phyloP scores from a whole-genome alignment of 2,797 vertebrate genomes.

The Rhinophrynus dorsalis region DNA sequence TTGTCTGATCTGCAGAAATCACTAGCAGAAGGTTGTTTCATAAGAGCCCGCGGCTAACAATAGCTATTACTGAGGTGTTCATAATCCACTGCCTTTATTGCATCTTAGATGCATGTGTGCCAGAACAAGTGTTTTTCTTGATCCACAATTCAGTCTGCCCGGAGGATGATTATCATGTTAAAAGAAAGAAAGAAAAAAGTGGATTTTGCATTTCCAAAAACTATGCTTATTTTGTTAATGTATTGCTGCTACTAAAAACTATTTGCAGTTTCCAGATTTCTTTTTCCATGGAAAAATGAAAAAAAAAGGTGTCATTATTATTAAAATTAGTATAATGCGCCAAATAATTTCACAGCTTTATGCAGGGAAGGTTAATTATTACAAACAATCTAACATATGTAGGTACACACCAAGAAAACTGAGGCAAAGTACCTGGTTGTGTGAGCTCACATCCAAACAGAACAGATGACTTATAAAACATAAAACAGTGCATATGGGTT shows the following conservation, averaged over 20 bases:
- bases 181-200: not conserved
- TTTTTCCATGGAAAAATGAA: too few species aligned
- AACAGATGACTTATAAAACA: too few species aligned
- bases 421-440: too few species aligned
- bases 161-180: conserved; percentile 37
- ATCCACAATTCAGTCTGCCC: conserved; percentile 17
- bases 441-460: too few species aligned
- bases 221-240: not conserved
- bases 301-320: too few species aligned
- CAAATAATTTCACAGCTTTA: too few species aligned
- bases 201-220: not conserved
- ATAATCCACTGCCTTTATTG: conserved; percentile 47
- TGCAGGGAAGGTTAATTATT: too few species aligned
- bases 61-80: conserved; percentile 43
- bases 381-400: too few species aligned
- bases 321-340: too few species aligned
- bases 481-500: too few species aligned
- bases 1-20: conserved; percentile 28
- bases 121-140: conserved; percentile 32
- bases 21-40: conserved; percentile 38
- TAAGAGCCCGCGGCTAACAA: conserved; percentile 42
- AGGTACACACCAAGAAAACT: too few species aligned
- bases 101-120: conserved; percentile 28
- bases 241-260: not conserved
- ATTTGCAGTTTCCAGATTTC: too few species aligned